Evolutionary conservation across 2,888 invertebrate genomes (phyloP).

Genomic region (Anarsia innoxiella): DNA sequence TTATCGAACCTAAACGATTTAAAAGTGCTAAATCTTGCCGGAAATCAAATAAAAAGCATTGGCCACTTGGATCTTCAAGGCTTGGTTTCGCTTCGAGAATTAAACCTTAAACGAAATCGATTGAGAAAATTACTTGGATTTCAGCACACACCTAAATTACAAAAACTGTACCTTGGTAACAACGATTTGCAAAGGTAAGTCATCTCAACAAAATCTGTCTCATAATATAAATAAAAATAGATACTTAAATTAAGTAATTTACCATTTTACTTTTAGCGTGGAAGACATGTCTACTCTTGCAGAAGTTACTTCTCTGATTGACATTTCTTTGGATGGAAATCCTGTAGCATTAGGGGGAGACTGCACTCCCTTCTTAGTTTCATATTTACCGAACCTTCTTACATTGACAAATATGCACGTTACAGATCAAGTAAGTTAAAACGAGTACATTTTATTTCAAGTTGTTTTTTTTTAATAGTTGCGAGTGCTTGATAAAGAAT

Average conservation of each 20-base stretch:
- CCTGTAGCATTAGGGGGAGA: conserved; percentile 87
- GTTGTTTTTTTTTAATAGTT: background rate
- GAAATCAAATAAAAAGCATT: conserved; percentile 89
- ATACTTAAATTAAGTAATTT: too few relatives aligned
- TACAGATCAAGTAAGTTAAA: conserved; percentile 77
- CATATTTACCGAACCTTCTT: conserved; percentile 83
- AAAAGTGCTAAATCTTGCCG: conserved; percentile 94
- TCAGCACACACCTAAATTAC: conserved; percentile 82
- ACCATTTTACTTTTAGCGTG: conserved; percentile 80
- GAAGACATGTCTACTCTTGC: conserved; percentile 91
- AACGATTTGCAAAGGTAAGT: conserved; percentile 80
- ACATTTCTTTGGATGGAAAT: conserved; percentile 91
- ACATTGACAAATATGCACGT: conserved; percentile 86
- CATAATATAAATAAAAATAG: too few relatives aligned
- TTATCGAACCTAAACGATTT: conserved; percentile 82
- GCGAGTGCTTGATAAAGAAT: too few relatives aligned
- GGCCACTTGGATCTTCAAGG: conserved; percentile 86
- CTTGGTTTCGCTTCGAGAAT: conserved; percentile 84
- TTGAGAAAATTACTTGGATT: conserved; percentile 87
- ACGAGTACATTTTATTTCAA: background rate
- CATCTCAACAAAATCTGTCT: too few relatives aligned
- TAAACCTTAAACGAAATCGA: conserved; percentile 91
- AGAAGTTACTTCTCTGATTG: conserved; percentile 83
- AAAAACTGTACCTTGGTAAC: conserved; percentile 88
- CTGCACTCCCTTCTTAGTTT: conserved; percentile 87